A percentile compares a stretch with the other conserved stretches of the same genome.
These are phyloP conservation scores for Cirrhinus molitorella DNA, from an alignment of 2,797 vertebrate genomes.

Conservation along the genomic window DNA sequence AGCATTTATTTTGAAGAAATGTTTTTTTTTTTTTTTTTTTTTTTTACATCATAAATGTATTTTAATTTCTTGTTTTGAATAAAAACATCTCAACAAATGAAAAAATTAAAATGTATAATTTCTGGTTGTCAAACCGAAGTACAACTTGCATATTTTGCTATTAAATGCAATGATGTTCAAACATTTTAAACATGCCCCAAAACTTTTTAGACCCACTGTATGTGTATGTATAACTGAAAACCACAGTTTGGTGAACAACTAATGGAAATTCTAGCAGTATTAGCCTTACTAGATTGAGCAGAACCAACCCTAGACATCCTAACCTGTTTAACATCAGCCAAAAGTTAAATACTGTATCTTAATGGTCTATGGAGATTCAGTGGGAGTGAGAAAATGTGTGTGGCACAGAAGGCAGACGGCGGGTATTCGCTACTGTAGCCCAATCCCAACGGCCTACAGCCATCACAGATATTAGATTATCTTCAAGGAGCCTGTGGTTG, in stretches of 20 bases:
- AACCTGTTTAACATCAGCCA: neutral
- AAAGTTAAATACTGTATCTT: neutral
- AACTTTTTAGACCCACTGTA: neutral
- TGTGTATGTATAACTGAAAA: neutral
- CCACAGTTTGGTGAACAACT: neutral
- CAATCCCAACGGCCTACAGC: conserved; percentile 15
- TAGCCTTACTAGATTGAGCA: neutral
- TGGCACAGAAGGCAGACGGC: conserved; percentile 35
- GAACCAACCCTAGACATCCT: neutral
- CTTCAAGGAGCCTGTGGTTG: conserved; percentile 11
- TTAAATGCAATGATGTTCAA: neutral
- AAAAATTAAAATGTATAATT: neutral
- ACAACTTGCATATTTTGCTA: neutral
- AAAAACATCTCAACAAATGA: neutral
- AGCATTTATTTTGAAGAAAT: neutral
- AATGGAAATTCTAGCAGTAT: neutral
- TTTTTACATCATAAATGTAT: neutral
- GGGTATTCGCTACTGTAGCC: conserved; percentile 21
- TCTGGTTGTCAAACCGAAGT: neutral
- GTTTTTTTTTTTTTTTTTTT: too few relatives aligned
- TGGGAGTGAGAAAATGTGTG: neutral
- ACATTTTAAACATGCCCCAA: neutral
- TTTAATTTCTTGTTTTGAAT: neutral
- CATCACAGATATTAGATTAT: conserved; percentile 43
- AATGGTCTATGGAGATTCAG: neutral